Evolutionary conservation across 2,113 vertebrate genomes (phyloP).

Genomic region (Pithys albifrons): DNA sequence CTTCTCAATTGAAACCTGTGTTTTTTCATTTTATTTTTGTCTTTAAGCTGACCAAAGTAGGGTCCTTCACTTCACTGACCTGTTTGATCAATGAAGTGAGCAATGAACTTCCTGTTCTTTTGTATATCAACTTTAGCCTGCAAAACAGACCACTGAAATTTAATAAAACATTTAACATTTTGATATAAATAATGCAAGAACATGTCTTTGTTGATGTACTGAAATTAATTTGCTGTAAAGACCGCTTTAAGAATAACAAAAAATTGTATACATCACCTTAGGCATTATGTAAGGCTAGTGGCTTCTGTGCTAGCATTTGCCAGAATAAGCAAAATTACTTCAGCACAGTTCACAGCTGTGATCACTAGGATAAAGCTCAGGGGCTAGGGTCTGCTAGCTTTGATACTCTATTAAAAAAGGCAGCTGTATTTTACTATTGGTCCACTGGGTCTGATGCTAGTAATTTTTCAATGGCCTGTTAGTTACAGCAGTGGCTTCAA

Average conservation of each 20-base stretch:
- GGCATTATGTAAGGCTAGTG: constrained; percentile 3
- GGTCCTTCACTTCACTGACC: not conserved
- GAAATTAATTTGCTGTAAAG: constrained; percentile 25
- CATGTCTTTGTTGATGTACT: not conserved
- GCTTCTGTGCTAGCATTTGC: constrained; percentile 14
- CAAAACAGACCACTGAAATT: not conserved
- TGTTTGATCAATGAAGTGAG: not conserved
- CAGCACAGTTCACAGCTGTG: constrained; percentile 26
- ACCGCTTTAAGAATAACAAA: constrained; percentile 22
- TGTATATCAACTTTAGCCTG: not conserved
- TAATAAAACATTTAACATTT: constrained; percentile 22
- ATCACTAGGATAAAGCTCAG: not conserved
- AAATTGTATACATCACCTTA: not conserved
- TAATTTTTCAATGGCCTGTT: constrained; percentile 71
- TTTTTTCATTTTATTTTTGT: constrained; percentile 1
- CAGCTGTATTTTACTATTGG: constrained; percentile 29
- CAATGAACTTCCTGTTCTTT: not conserved
- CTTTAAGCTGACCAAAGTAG: not conserved
- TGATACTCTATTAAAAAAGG: not conserved
- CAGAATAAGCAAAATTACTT: constrained; percentile 31
- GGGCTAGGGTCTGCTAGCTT: not conserved
- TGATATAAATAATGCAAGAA: constrained; percentile 14
- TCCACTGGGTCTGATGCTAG: constrained; percentile 50
- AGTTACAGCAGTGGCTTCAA: constrained; percentile 51
- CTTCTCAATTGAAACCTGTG: not conserved